phyloP scores from a whole-genome alignment of 1,140 invertebrate genomes.

The Bombus consobrinus region DNA sequence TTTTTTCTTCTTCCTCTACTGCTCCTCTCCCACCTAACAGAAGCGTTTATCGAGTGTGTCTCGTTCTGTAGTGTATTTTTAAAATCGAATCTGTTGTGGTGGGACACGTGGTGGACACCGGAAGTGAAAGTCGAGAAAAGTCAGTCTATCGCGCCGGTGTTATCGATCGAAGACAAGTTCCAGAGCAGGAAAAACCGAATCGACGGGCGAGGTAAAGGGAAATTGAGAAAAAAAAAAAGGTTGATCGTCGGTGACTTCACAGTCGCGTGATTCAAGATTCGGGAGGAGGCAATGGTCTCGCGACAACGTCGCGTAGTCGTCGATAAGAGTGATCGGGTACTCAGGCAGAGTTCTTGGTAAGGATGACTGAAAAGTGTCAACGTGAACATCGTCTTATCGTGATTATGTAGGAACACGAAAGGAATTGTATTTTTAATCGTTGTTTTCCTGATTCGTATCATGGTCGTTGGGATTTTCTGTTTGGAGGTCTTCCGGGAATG shows the following conservation, averaged over 20 bases:
- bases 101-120: background rate
- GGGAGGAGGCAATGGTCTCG: slow-evolving; percentile 27
- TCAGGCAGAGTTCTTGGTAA: slow-evolving; percentile 39
- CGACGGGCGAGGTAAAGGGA: background rate
- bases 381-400: background rate
- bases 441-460: background rate
- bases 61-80: background rate
- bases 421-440: background rate
- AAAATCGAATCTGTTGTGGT: background rate
- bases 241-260: slow-evolving; percentile 27
- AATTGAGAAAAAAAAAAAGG: background rate
- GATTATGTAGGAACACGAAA: background rate
- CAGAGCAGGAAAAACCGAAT: background rate
- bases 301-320: slow-evolving; percentile 18
- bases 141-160: background rate
- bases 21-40: no score
- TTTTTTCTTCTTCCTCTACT: background rate
- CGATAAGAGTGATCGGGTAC: slow-evolving; percentile 18
- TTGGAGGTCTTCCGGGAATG: background rate
- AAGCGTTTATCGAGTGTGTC: background rate
- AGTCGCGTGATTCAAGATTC: background rate
- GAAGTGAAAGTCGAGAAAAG: slow-evolving; percentile 24
- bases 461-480: background rate
- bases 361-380: slow-evolving; percentile 7
- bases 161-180: slow-evolving; percentile 31